A percentile compares a stretch with the other conserved stretches of the same genome.
These are phyloP conservation scores for Actenoides hombroni DNA, from an alignment of 2,113 vertebrate genomes.

Conservation along the genomic window DNA sequence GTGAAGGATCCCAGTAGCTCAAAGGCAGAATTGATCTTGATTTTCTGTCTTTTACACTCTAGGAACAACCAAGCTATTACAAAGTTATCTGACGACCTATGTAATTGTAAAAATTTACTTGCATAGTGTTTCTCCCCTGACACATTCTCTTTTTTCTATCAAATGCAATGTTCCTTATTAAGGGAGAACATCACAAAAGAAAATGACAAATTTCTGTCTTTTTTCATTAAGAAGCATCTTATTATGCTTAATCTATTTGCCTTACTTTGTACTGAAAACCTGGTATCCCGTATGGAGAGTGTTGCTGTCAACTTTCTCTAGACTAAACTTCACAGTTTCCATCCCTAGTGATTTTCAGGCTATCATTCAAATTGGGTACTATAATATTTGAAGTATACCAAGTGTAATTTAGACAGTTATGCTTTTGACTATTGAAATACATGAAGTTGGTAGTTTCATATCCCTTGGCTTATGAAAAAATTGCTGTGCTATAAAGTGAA, in stretches of 20 bases:
- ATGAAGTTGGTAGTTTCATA: neutral
- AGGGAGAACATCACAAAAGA: neutral
- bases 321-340: neutral
- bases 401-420: neutral
- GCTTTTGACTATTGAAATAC: neutral
- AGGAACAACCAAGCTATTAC: neutral
- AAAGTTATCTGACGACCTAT: neutral
- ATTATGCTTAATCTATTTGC: neutral
- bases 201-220: neutral
- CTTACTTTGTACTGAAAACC: neutral
- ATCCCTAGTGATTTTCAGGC: neutral
- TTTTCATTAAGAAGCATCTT: slow-evolving; percentile 4
- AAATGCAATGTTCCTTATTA: neutral
- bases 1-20: slow-evolving; percentile 36
- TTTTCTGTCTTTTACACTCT: slow-evolving; percentile 7
- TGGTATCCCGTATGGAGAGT: neutral
- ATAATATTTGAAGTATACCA: neutral
- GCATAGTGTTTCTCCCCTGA: neutral
- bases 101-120: slow-evolving; percentile 37
- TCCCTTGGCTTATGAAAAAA: neutral
- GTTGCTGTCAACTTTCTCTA: neutral
- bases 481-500: neutral
- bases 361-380: neutral
- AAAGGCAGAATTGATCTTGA: slow-evolving; percentile 50
- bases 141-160: neutral